A percentile compares a stretch with the other conserved stretches of the same genome.
These are phyloP conservation scores for Bufo gargarizans DNA, from an alignment of 2,113 vertebrate genomes.

Conservation along the genomic window DNA sequence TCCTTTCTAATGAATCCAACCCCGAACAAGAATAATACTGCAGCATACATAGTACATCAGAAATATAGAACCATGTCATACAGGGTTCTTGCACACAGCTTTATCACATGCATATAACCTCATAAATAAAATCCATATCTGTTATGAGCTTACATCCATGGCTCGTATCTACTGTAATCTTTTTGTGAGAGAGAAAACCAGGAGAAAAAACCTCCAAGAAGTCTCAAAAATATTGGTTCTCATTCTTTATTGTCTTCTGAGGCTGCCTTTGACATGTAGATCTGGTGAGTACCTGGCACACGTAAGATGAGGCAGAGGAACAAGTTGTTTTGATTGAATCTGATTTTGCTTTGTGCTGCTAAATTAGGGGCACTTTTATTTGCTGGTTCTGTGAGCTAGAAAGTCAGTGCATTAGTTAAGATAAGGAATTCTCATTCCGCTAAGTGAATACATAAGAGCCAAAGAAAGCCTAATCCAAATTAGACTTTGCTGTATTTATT, in stretches of 20 bases:
- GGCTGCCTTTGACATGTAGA: neutral
- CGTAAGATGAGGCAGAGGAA: neutral
- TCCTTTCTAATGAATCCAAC: too few relatives aligned
- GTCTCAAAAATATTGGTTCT: neutral
- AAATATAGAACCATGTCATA: neutral
- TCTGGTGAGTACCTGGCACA: neutral
- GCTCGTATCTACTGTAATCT: neutral
- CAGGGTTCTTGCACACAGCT: neutral
- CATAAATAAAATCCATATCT: neutral
- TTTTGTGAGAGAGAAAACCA: neutral
- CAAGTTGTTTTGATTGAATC: conserved; percentile 17
- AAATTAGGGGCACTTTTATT: conserved; percentile 11
- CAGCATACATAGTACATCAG: neutral
- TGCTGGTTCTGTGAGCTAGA: conserved; percentile 20
- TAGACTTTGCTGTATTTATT: neutral
- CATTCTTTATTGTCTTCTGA: neutral
- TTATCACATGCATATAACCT: too few relatives aligned
- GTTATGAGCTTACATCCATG: neutral
- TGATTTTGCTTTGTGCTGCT: conserved; percentile 25
- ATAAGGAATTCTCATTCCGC: conserved; percentile 45
- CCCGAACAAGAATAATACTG: too few relatives aligned
- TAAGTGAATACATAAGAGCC: conserved; percentile 48
- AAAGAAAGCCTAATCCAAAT: conserved; percentile 18
- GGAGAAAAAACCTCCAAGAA: neutral
- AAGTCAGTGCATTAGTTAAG: conserved; percentile 31